Percentiles rank a stretch among this genome's conserved stretches.
phyloP scores from a whole-genome alignment of 2,113 vertebrate species.

The Notechis scutatus region DNA sequence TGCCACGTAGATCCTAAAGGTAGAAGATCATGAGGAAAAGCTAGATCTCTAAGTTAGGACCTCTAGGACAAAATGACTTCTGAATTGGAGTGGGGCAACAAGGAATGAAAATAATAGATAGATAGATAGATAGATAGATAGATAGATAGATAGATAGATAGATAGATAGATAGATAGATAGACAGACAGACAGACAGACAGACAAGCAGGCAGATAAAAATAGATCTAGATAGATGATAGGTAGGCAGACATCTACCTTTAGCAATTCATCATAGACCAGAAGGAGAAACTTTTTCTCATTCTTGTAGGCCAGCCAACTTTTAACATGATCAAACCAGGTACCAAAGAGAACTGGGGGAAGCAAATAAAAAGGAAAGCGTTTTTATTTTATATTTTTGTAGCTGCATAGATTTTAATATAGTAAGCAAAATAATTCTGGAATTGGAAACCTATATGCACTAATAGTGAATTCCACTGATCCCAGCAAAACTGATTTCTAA shows the following conservation, averaged over 20 bases:
- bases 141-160: too few species aligned
- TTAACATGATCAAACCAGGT: constrained; percentile 43
- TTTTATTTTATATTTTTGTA: not conserved
- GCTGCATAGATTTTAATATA: not conserved
- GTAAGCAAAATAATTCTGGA: not conserved
- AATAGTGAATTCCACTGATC: not conserved
- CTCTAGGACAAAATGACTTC: not conserved
- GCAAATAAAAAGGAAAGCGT: not conserved
- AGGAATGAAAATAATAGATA: too few species aligned
- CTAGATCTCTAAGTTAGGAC: not conserved
- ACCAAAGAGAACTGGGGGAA: constrained; percentile 18
- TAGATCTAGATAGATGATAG: not conserved
- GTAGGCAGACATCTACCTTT: not conserved
- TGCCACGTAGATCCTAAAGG: constrained; percentile 67
- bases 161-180: too few species aligned
- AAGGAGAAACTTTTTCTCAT: constrained; percentile 28
- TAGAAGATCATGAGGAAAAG: not conserved
- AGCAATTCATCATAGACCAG: constrained; percentile 34
- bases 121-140: rapidly evolving
- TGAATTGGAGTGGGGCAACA: not conserved
- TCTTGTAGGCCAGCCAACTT: constrained; percentile 29
- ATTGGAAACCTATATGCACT: not conserved
- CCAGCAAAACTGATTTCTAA: too few species aligned
- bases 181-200: too few species aligned
- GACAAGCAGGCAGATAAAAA: not conserved